A percentile compares a stretch with the other conserved stretches of the same genome.
phyloP scores from a whole-genome alignment of 2,797 vertebrate genomes.

The Buceros bicornis region DNA sequence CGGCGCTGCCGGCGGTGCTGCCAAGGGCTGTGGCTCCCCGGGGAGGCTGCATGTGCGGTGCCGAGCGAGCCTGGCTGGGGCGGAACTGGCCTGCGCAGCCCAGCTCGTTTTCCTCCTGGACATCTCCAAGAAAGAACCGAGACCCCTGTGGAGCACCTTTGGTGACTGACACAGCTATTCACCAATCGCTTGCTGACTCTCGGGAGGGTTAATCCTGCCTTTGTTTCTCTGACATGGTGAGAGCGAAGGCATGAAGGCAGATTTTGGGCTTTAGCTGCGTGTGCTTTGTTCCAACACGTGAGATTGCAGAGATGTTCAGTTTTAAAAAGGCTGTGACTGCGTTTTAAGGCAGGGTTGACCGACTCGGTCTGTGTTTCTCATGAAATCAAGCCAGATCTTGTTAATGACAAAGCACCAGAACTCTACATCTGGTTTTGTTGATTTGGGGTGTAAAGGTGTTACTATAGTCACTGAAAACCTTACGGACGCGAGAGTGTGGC shows the following conservation, averaged over 20 bases:
- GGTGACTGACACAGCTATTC: background rate
- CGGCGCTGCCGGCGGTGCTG: background rate
- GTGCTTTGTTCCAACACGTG: fast-evolving
- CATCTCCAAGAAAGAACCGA: background rate
- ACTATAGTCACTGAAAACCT: background rate
- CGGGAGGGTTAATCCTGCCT: background rate
- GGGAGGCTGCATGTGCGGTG: fast-evolving
- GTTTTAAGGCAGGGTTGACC: background rate
- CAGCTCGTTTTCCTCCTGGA: background rate
- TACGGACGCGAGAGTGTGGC: background rate
- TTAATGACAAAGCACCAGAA: background rate
- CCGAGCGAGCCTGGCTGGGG: background rate
- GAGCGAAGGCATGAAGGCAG: background rate
- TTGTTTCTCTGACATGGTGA: background rate
- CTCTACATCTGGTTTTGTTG: background rate
- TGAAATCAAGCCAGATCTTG: background rate
- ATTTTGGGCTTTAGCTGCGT: background rate
- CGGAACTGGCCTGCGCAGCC: fast-evolving
- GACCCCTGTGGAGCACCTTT: background rate
- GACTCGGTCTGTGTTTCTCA: background rate
- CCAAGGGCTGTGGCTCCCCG: background rate
- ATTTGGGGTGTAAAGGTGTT: background rate
- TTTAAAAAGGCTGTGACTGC: background rate
- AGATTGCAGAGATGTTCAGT: background rate
- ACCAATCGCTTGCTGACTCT: background rate